phyloP scores from a whole-genome alignment of 2,888 invertebrate species.

The Melangyna quadrimaculata region DNA sequence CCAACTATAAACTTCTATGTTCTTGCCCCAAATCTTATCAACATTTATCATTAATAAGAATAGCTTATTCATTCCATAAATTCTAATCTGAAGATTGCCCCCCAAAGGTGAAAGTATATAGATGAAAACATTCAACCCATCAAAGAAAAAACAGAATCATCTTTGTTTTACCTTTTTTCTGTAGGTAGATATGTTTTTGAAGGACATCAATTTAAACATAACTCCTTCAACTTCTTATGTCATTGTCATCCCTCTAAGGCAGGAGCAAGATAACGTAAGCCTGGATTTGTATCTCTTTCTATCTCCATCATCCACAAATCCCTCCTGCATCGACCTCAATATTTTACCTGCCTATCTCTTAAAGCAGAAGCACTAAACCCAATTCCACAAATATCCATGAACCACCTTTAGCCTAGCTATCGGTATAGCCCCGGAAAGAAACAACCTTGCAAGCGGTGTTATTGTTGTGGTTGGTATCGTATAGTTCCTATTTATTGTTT shows the following conservation, averaged over 20 bases:
- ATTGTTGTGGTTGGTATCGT: not conserved
- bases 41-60: slow-evolving; percentile 12
- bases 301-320: not conserved
- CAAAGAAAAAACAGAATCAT: not conserved
- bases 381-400: not conserved
- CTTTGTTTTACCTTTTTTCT: not conserved
- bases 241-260: not conserved
- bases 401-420: not conserved
- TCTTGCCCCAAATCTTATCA: not conserved
- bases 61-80: not conserved
- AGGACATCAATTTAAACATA: slow-evolving; percentile 5
- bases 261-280: not conserved
- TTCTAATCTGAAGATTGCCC: not conserved
- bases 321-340: not conserved
- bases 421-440: not conserved
- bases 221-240: slow-evolving; percentile 1
- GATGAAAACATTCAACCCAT: not conserved
- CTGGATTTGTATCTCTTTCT: not conserved
- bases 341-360: not conserved
- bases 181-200: not conserved
- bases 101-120: not conserved
- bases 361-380: not conserved
- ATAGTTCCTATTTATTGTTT: not conserved
- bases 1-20: not conserved
- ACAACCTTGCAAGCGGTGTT: not conserved